Evolutionary conservation across 2,888 invertebrate species (phyloP), one percentile per base, ranked within the genome.

Genomic region (Drosophila multiciliata): DNA sequence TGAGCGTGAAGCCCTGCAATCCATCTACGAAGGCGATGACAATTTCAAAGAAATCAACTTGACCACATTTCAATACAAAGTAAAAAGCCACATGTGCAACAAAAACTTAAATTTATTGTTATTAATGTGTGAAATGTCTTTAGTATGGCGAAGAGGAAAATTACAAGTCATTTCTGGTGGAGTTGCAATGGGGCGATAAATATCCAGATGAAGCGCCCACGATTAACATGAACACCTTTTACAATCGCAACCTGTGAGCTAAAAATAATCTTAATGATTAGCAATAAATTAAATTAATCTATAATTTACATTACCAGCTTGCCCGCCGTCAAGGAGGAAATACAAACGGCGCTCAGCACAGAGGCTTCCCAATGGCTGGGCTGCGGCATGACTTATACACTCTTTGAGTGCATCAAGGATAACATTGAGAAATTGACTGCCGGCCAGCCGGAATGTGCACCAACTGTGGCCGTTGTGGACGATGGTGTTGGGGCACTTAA

Each of bases 1-100:
- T 90, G 99, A 99, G 93, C 94, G 96, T 60, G 98, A 99, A 94
- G 98, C 98, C 0, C 93, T 99, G 67, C 95, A 95, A 80, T 98
- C 98, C 5, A 99, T 99, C 88, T 99, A 99, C 93, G 98, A 99
- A 89, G 98, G 98, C 23, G 99, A 99, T 93, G 94, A 95, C 3
- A 95, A 95, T 70, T 99, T 98, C 91, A 98, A 97, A 92, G 95
- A 97, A 94, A 92, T 97, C 38, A 95, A 96, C 91, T 92, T 95
- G 11, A 96, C 95, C 65, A 96, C 96, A 65, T 98, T 96, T 94
- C 98, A 98, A 91, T 99, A 98, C 91, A 98, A 98, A 95, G 98
- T 98, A 93, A 66, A 45, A 73, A 45, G 20, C 12, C 67, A 32
- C 64, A 77, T 63, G 73, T 59, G 36, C 48, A 66, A 9, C 11